A percentile compares a stretch with the other conserved stretches of the same genome.
Evolutionary conservation across 2,888 invertebrate genomes (phyloP).

Genomic region (Drosophila neoperkinsi): DNA sequence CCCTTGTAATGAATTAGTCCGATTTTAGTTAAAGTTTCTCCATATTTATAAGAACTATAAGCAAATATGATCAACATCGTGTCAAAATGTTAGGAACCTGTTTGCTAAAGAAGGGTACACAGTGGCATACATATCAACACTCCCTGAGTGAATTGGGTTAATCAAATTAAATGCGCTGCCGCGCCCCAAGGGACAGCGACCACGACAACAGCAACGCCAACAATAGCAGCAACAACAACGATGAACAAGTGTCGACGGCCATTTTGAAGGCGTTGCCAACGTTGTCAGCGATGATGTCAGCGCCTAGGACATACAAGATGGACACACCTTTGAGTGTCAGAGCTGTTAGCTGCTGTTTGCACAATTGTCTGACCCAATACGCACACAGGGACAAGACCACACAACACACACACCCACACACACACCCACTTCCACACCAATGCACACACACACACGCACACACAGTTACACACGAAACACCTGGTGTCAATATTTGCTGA

Average conservation of each 20-base stretch:
- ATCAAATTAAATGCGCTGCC: constrained; percentile 82
- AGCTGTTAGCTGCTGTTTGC: constrained; percentile 74
- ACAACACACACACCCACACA: constrained; percentile 14
- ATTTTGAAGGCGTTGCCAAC: constrained; percentile 73
- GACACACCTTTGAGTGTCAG: constrained; percentile 76
- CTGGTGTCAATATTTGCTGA: constrained; percentile 53
- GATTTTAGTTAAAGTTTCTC: neutral
- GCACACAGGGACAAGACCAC: constrained; percentile 24
- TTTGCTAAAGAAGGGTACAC: constrained; percentile 12
- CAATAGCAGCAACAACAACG: constrained; percentile 19
- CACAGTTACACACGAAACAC: constrained; percentile 9
- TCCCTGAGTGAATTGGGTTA: constrained; percentile 73
- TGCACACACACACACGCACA: constrained; percentile 14
- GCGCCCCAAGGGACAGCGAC: constrained; percentile 65
- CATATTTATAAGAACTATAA: neutral
- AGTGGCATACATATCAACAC: constrained; percentile 46
- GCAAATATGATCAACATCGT: neutral
- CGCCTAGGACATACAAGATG: constrained; percentile 37
- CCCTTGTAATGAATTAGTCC: constrained; percentile 10
- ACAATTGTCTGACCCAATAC: constrained; percentile 54
- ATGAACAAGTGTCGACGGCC: constrained; percentile 48
- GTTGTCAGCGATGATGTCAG: constrained; percentile 76
- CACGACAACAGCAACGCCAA: constrained; percentile 21
- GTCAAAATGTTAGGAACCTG: constrained; percentile 1
- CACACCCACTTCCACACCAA: constrained; percentile 15